A percentile compares a stretch with the other conserved stretches of the same genome.
Conservation (phyloP, 2,797 vertebrate genomes). For the Mus minutoides region DNA sequence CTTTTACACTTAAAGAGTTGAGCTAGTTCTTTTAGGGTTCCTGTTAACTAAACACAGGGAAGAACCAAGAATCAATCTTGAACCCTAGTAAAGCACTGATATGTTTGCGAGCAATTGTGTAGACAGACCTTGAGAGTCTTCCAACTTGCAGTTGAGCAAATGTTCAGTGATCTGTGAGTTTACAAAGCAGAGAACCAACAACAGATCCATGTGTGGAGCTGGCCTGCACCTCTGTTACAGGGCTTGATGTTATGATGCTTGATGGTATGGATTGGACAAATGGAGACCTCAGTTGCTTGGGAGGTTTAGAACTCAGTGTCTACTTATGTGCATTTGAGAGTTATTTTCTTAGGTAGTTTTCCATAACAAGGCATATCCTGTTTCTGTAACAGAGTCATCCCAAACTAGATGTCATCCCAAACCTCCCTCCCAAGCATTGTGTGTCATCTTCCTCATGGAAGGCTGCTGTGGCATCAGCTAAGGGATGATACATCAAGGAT, state of each 20-base stretch:
- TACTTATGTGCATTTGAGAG: neutral
- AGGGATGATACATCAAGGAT: neutral
- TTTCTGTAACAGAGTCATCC: neutral
- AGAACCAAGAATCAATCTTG: conserved; percentile 2
- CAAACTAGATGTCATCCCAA: neutral
- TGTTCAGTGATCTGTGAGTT: neutral
- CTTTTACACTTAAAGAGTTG: neutral
- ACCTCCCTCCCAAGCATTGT: neutral
- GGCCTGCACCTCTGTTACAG: neutral
- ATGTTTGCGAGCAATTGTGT: neutral
- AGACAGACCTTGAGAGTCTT: neutral
- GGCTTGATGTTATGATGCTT: neutral
- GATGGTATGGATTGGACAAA: neutral
- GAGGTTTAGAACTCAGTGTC: neutral
- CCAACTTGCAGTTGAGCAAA: neutral
- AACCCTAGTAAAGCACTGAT: neutral
- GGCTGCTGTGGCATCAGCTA: neutral
- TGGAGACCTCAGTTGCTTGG: neutral
- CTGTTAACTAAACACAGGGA: conserved; percentile 1
- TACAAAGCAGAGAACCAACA: neutral
- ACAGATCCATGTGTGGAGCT: neutral
- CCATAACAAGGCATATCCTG: neutral
- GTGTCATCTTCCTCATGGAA: neutral
- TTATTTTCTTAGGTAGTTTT: neutral
- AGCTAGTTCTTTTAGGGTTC: neutral